Conservation (phyloP, 1,140 invertebrate genomes). For the Prorops nasuta region DNA sequence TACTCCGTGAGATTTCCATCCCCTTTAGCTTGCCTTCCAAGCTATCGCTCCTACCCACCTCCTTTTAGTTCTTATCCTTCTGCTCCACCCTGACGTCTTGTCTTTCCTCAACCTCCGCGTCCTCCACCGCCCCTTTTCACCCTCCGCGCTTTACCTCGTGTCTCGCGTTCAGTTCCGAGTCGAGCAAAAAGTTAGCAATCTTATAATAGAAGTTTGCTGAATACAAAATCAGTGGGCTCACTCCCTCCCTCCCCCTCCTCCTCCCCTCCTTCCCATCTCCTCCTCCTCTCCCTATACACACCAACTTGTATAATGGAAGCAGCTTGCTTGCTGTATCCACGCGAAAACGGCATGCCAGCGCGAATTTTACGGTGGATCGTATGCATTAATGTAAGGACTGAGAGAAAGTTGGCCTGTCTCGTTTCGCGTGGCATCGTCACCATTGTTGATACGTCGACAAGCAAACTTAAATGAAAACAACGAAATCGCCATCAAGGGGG, state of each 20-base stretch:
- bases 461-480: no score
- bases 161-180: conserved; percentile 19
- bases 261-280: background rate
- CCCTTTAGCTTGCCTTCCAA: conserved; percentile 11
- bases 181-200: conserved; percentile 41
- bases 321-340: no score
- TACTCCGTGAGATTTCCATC: no score
- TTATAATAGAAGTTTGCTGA: conserved; percentile 46
- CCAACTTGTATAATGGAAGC: no score
- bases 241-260: background rate
- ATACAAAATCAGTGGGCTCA: conserved; percentile 39
- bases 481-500: no score
- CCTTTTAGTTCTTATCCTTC: conserved; percentile 12
- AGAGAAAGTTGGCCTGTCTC: no score
- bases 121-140: conserved; percentile 14
- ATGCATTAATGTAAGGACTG: no score
- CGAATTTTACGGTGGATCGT: no score
- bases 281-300: background rate
- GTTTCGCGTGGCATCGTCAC: no score
- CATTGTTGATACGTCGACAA: no score
- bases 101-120: conserved; percentile 5
- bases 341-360: no score
- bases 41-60: conserved; percentile 12
- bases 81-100: conserved; percentile 9
- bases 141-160: conserved; percentile 14